phyloP scores from a whole-genome alignment of 2,113 vertebrate species.

The Poeciliopsis turrubarensis region DNA sequence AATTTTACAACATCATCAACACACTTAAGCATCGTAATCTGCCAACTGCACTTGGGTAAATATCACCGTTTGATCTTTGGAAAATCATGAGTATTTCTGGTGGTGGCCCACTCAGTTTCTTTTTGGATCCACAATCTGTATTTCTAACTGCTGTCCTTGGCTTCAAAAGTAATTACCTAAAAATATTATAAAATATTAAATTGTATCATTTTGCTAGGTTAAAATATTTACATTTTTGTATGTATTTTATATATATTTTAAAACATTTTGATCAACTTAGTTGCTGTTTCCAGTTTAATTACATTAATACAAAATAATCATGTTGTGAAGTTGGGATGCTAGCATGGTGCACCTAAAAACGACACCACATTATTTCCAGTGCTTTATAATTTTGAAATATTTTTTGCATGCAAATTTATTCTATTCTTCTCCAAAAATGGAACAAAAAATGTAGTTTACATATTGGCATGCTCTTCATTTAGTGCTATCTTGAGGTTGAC shows the following conservation, averaged over 20 bases:
- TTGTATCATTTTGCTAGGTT: neutral
- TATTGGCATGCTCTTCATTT: no score
- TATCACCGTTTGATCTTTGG: constrained; percentile 63
- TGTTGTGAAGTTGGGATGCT: no score
- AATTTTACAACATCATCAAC: constrained; percentile 63
- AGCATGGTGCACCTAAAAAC: no score
- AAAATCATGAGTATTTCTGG: constrained; percentile 45
- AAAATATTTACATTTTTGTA: neutral
- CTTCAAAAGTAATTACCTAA: constrained; percentile 8
- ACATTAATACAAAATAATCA: no score
- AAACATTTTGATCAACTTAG: no score
- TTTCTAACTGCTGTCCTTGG: constrained; percentile 5
- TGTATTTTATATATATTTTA: neutral
- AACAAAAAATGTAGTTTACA: no score
- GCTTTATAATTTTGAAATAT: no score
- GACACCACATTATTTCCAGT: no score
- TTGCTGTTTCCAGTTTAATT: no score
- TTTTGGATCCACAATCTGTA: constrained; percentile 3
- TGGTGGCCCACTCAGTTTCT: constrained; percentile 28
- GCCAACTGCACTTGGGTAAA: constrained; percentile 59
- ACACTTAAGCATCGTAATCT: constrained; percentile 49
- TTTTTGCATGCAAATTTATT: no score
- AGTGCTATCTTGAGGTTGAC: no score
- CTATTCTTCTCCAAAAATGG: no score
- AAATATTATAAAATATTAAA: constrained; percentile 25